Conservation (phyloP, 2,888 invertebrate genomes). For the Galerucella calmariensis region DNA sequence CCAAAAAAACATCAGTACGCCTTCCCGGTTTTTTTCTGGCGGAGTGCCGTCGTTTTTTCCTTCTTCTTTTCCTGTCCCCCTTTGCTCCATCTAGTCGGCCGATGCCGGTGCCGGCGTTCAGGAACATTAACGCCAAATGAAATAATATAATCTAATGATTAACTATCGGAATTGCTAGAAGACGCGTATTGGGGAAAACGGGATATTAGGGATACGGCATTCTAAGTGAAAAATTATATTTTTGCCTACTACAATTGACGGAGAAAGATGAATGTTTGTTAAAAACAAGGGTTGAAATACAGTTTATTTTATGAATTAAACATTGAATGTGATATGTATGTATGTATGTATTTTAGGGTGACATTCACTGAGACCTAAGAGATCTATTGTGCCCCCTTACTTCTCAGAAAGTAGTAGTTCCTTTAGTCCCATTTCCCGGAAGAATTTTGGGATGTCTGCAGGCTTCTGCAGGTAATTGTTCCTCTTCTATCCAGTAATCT, state of each 20-base stretch:
- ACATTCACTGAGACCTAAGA: too few species aligned
- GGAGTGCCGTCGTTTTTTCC: constrained; percentile 55
- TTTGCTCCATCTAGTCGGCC: constrained; percentile 13
- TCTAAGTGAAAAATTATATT: constrained; percentile 29
- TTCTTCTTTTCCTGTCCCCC: constrained; percentile 39
- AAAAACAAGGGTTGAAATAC: neutral
- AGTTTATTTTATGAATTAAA: neutral
- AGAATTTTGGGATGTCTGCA: too few species aligned
- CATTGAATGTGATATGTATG: neutral
- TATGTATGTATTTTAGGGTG: too few species aligned
- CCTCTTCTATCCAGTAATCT: too few species aligned
- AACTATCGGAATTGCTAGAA: constrained; percentile 33
- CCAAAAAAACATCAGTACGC: constrained; percentile 60
- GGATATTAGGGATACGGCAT: constrained; percentile 21
- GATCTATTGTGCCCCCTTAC: too few species aligned
- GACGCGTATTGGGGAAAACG: constrained; percentile 24
- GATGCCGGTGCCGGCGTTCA: constrained; percentile 48
- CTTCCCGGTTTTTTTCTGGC: constrained; percentile 59
- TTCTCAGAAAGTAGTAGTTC: too few species aligned
- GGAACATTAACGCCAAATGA: constrained; percentile 55
- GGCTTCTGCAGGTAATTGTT: too few species aligned
- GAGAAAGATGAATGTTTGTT: neutral
- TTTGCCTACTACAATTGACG: constrained; percentile 7
- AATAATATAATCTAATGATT: constrained; percentile 49
- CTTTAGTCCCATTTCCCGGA: too few species aligned